Base-by-base conservation (phyloP, 2,113 vertebrate genomes). In the Oncorhynchus keta region DNA sequence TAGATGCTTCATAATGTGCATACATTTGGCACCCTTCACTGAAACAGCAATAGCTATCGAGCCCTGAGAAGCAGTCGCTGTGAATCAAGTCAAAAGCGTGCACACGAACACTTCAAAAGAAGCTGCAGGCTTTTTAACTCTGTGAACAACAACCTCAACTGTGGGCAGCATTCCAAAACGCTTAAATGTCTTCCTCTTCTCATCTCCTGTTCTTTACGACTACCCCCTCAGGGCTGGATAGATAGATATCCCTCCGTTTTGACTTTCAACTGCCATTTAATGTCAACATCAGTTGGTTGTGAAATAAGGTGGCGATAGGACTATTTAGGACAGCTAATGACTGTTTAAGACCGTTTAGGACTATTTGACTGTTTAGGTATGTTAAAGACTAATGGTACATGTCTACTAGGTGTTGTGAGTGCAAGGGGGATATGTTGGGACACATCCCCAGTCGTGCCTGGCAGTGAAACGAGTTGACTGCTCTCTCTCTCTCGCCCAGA, bases 401-500 rank as follows among this genome's bases (percentile, higher is more conserved):
- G 39, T 11, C 9, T 45, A 45, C 24, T 22, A 62, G 59, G 18
- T 62, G 59, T 24, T n/a, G 18, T 22, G 59, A 22, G n/a, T 62
- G 59, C 1, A n/a, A 22, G 45, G 72, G 87, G 85, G 90, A 83
- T 90, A 83, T 83, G 91, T 92, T 86, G 77, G 89, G 89, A 87
- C 89, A 91, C 89, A 88, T 90, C 81, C 82, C 76, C 69, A 68
- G 83, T 85, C 81, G 74, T 22, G 84, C 82, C 83, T 72, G 75
- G 83, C 83, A 71, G 81, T 85, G 87, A 76, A 84, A 67, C 14
- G 84, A 86, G 91, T 87, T 87, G 86, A 87, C 91, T 91, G 91
- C 91, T 89, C 87, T 83, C 84, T 83, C 84, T 80, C 90, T 89
- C 88, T 91, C 59, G 16, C 30, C 30, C 67, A 68, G 67, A 32